Evolutionary conservation across 2,797 vertebrate species (phyloP).

Genomic region (Heliangelus exortis): DNA sequence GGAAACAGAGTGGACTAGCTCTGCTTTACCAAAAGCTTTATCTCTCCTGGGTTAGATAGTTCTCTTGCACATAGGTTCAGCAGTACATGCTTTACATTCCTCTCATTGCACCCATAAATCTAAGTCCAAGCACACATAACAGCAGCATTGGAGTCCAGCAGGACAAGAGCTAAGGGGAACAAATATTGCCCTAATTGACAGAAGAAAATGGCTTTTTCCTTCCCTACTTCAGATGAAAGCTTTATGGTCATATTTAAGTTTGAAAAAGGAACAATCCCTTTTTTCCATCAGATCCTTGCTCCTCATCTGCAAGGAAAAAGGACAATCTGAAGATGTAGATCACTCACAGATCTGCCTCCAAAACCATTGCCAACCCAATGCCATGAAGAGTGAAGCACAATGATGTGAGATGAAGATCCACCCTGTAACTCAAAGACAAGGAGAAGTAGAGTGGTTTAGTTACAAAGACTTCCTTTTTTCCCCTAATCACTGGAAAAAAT

Average conservation of each 20-base stretch:
- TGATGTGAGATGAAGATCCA: background rate
- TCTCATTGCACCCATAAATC: background rate
- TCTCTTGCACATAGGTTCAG: background rate
- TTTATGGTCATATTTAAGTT: background rate
- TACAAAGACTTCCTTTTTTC: background rate
- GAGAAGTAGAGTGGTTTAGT: background rate
- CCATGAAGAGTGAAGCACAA: background rate
- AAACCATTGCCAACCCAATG: background rate
- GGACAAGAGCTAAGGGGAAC: background rate
- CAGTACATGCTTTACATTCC: background rate
- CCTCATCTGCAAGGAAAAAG: background rate
- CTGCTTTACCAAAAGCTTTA: background rate
- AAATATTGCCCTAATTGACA: background rate
- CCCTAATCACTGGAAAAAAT: background rate
- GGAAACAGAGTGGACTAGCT: background rate
- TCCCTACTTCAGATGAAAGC: background rate
- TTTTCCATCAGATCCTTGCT: background rate
- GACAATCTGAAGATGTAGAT: background rate
- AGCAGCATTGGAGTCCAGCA: background rate
- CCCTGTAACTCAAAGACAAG: background rate
- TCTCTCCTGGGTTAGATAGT: background rate
- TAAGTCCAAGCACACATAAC: background rate
- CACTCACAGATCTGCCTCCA: accelerated
- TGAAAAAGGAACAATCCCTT: background rate
- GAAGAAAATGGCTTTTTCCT: background rate